A percentile compares a stretch with the other conserved stretches of the same genome.
phyloP scores from a whole-genome alignment of 2,888 invertebrate species.

The Mythimna loreyi region DNA sequence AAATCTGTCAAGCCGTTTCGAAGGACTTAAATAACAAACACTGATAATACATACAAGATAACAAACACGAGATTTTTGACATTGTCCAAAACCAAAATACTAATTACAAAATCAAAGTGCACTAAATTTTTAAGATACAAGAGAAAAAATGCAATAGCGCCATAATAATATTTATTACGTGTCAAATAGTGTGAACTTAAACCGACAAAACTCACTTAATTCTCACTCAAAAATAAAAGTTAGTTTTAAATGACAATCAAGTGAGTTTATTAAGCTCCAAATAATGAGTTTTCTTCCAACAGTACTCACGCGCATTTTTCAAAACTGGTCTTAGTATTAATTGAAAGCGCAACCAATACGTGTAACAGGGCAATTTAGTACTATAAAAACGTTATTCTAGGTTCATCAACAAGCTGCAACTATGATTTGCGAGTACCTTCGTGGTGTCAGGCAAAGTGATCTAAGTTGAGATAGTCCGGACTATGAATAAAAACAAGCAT shows the following conservation, averaged over 20 bases:
- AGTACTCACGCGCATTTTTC: conserved; percentile 7
- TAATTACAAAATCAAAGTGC: no score
- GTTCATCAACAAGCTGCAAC: conserved; percentile 19
- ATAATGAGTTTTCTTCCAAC: conserved; percentile 2
- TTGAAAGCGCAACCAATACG: conserved; percentile 33
- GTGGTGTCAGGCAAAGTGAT: conserved; percentile 4
- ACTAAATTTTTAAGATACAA: not conserved
- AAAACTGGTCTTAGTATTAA: conserved; percentile 23
- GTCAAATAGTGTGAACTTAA: not conserved
- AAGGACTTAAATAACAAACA: no score
- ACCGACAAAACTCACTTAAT: not conserved
- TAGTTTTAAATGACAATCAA: not conserved
- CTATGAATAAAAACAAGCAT: conserved; percentile 49
- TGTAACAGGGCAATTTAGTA: conserved; percentile 30
- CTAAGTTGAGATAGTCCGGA: conserved; percentile 17
- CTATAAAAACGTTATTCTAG: conserved; percentile 30
- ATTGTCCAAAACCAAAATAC: no score
- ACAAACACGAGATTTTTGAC: no score
- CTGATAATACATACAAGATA: no score
- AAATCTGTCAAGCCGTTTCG: no score
- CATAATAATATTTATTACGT: not conserved
- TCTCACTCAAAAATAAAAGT: not conserved
- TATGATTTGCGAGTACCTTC: conserved; percentile 41
- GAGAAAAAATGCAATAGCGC: not conserved
- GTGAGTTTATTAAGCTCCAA: not conserved